Evolutionary conservation across 2,888 invertebrate species (phyloP), one percentile per base, ranked within the genome.

Genomic region (Cryptocephalus primarius): DNA sequence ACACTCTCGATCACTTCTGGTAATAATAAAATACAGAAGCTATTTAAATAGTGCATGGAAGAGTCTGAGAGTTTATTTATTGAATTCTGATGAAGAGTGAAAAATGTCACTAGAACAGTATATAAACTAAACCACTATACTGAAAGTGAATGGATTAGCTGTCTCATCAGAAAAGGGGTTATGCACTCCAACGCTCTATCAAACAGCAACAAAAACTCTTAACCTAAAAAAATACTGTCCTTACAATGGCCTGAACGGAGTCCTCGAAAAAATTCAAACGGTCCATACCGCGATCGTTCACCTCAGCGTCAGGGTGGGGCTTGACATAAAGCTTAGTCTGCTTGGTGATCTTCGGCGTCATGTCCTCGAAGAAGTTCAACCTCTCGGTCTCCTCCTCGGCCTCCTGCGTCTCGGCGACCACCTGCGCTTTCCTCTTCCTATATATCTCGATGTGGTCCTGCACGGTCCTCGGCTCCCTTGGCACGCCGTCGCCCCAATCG

Each of bases 371-470:
- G 53, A 78, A 78, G 59, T 80, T 75, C 9, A 67, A 56, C 36
- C 67, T 63, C n/a, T 70, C 69, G 54, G 76, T 75, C 9, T 68
- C 63, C 22, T 55, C 55, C 42, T 74, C 69, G 38, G 67, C 60
- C 38, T 71, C 68, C 51, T 72, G 71, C 44, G 54, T 50, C 43
- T 51, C 51, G 34, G 58, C 52, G 22, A 22, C 22, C 3, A 22
- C 22, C 33, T 60, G 59, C 1, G 69, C 68, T 44, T 74, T 68
- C 48, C 76, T 75, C 52, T 78, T 77, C 34, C 78, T 60, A 58
- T 82, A 82, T 48, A 75, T 72, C 46, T 82, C 79, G 43, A 82
- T 82, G 59, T 81, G 79, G 55, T 79, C 77, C 57, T 80, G 78
- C 31, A 81, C 71, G 2, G 74, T 72, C 53, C 63, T 68, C 8